Evolutionary conservation across 2,797 vertebrate genomes (phyloP), one percentile per base, ranked within the genome.

Genomic region (Centropyge bicolor): DNA sequence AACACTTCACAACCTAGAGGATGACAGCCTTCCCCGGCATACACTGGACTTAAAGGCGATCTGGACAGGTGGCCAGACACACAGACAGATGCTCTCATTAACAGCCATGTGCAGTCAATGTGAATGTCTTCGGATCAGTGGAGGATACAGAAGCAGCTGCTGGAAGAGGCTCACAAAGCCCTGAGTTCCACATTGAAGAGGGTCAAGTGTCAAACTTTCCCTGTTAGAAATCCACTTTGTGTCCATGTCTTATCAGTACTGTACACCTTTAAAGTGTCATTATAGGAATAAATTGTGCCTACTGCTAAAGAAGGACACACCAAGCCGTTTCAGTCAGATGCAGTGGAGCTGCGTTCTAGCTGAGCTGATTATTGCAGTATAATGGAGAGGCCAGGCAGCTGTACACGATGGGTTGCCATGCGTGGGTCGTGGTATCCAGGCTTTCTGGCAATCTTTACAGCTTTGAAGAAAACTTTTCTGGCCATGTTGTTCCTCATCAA

Each of bases 341-440:
- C 57, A 61, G 46, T 41, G 72, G 62, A 31, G 51, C 57, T 68
- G 51, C 54, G 5, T 56, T 60, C 52, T 35, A n/a, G 70, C 48
- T 27, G 35, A 62, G 60, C 40, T 71, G 31, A 69, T 78, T 61
- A 62, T 60, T 73, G 76, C 62, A 64, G 54, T 22, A 20, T 69
- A 43, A 73, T 62, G 27, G 45, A 0, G 4, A 73, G 40, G 61
- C 40, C 68, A 8, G 54, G 41, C 41, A 8, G 35, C 12, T 48
- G 3, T 41, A 56, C n/a, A 52, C 4, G 4, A 19, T 41, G n/a
- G 62, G 68, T 81, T 84, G 71, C 72, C 76, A 48, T 78, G 78
- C 20, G 62, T 84, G 81, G 86, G 82, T 70, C 20, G 14, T 46
- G 55, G 65, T 77, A 57, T 83, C 77, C 73, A 75, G 72, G 75